Base-by-base conservation (phyloP, 2,888 invertebrate genomes). In the Linyphia triangularis region DNA sequence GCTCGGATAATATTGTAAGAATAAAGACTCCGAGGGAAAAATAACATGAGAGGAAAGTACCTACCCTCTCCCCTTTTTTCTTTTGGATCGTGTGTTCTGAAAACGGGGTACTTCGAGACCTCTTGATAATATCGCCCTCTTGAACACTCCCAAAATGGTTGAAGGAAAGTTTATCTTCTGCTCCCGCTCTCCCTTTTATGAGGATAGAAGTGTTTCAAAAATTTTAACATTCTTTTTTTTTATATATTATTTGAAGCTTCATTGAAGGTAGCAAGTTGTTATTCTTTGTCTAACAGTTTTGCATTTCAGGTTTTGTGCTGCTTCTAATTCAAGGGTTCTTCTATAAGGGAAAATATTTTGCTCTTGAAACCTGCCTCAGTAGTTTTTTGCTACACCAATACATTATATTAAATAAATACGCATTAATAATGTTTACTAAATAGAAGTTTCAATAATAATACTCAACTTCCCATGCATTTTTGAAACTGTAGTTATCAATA, bases 1-100 rank as follows among this genome's bases (percentile, higher is more conserved):
- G 24, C 37, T 59, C n/a, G 79, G 81, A 88, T 88, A 88, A 81
- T 70, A 85, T 70, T 75, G 65, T 67, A 72, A 72, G 73, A 81
- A 75, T 75, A 88, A 88, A 88, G 73, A 43, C 72, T 65, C 28
- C 28, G 69, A 81, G 51, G 40, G 59, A 43, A 57, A 85, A 85
- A 82, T 82, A 82, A 82, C 61, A 59, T 30, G 22, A 26, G 33
- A 3, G 37, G 59, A 37, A 63, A 61, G 59, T 72, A 70, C 24
- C 70, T 28, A 19, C 24, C 13, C 33, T 9, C 5, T 1, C n/a
- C 16, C 5, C 51, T 16, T 51, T n/a, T 61, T 72, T 63, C 26
- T 72, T 30, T 40, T 22, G 19, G 16, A 51, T 26, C 28, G 40
- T 37, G 59, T 28, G n/a, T 24, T 30, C 61, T 26, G 22, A 26